Percentiles rank a stretch among this genome's conserved stretches.
These are phyloP conservation scores for Cecropterus lyciades DNA, from an alignment of 1,140 invertebrate species.

Conservation along the genomic window DNA sequence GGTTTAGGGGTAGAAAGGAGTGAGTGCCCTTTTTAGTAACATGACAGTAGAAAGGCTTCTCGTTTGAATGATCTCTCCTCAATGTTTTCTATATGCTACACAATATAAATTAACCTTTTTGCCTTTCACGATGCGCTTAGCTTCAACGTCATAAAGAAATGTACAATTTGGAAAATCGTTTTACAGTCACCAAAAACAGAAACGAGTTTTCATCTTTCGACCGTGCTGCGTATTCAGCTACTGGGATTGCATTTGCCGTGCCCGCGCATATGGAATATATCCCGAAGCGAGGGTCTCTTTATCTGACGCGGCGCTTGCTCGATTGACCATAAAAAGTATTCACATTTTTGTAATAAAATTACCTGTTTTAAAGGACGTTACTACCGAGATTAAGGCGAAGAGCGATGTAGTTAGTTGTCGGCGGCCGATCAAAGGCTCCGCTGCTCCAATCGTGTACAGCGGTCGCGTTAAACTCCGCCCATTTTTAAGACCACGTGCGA, in stretches of 20 bases:
- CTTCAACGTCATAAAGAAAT: constrained; percentile 64
- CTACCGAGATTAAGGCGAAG: constrained; percentile 81
- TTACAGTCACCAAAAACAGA: constrained; percentile 57
- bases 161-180: constrained; percentile 63
- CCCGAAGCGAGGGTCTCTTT: constrained; percentile 42
- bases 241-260: too few species aligned
- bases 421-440: constrained; percentile 73
- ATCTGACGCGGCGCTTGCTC: constrained; percentile 53
- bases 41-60: background rate
- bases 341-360: constrained; percentile 81
- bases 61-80: background rate
- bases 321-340: constrained; percentile 70
- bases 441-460: constrained; percentile 56
- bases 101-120: constrained; percentile 15
- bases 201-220: constrained; percentile 67
- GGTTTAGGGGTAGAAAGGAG: background rate
- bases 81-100: constrained; percentile 7
- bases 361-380: constrained; percentile 83
- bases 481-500: constrained; percentile 69
- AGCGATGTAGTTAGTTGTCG: constrained; percentile 80
- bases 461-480: constrained; percentile 57
- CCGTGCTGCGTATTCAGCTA: constrained; percentile 61
- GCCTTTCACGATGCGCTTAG: constrained; percentile 39
- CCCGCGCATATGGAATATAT: constrained; percentile 57
- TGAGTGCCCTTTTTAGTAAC: background rate